These are phyloP conservation scores for Paracyprichromis sp. DNA, from an alignment of 2,113 vertebrate species.

Conservation along the genomic window DNA sequence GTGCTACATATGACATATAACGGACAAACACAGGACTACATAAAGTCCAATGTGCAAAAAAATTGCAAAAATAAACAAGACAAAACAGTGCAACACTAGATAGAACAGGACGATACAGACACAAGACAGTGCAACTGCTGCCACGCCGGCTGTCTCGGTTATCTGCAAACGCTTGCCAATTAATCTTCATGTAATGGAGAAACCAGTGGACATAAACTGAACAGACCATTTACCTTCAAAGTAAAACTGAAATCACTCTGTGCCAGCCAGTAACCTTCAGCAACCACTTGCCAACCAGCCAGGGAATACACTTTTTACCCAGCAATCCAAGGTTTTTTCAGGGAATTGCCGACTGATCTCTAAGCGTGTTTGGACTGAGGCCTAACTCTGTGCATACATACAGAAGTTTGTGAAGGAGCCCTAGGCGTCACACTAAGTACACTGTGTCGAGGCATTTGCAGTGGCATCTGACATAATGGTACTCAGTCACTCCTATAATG, in stretches of 20 bases:
- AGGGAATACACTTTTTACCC: background rate
- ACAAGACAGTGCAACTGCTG: background rate
- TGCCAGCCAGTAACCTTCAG: background rate
- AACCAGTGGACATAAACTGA: background rate
- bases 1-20: background rate
- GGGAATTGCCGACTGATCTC: background rate
- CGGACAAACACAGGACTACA: rapidly evolving
- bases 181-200: background rate
- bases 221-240: background rate
- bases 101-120: background rate
- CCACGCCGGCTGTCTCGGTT: rapidly evolving
- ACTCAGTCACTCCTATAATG: background rate
- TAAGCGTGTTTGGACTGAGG: background rate
- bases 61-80: background rate
- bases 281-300: background rate
- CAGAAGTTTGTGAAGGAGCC: rapidly evolving
- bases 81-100: background rate
- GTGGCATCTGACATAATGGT: background rate
- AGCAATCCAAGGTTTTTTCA: background rate
- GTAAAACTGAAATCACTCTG: background rate
- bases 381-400: background rate
- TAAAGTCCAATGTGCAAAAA: background rate
- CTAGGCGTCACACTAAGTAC: background rate
- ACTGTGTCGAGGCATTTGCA: background rate
- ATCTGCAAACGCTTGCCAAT: background rate